Evolutionary conservation across 2,888 invertebrate genomes (phyloP).

Genomic region (Lumbricus terrestris): DNA sequence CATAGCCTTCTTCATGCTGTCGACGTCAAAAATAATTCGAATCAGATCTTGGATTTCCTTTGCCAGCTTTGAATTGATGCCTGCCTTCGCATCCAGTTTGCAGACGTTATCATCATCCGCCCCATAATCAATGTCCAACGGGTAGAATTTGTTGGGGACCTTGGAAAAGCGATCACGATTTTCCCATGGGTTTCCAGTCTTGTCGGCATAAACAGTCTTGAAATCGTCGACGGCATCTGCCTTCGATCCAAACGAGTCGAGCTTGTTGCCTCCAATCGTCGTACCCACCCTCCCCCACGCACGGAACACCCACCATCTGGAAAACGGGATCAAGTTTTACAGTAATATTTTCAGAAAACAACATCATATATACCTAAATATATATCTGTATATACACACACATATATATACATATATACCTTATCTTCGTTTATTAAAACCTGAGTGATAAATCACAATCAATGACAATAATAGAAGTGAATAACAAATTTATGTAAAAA

Average conservation of each 20-base stretch:
- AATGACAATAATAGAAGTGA: too few relatives aligned
- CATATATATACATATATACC: too few relatives aligned
- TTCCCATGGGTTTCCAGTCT: slow-evolving; percentile 80
- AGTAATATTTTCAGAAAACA: not conserved
- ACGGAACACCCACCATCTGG: slow-evolving; percentile 75
- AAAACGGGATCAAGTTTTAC: not conserved
- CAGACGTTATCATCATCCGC: slow-evolving; percentile 58
- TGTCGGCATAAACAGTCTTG: slow-evolving; percentile 70
- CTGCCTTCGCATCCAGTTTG: slow-evolving; percentile 43
- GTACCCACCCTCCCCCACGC: slow-evolving; percentile 97
- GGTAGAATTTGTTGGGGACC: slow-evolving; percentile 74
- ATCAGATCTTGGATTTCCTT: slow-evolving; percentile 79
- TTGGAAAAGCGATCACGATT: slow-evolving; percentile 69
- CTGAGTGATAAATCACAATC: too few relatives aligned
- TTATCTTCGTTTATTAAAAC: too few relatives aligned
- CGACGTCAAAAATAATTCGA: slow-evolving; percentile 82
- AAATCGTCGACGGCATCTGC: slow-evolving; percentile 64
- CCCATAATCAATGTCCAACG: slow-evolving; percentile 86
- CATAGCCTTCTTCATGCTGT: slow-evolving; percentile 87
- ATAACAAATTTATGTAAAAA: too few relatives aligned
- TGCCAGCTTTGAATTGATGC: slow-evolving; percentile 69
- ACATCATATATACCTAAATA: too few relatives aligned
- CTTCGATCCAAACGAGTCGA: slow-evolving; percentile 49
- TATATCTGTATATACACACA: too few relatives aligned
- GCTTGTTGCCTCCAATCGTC: slow-evolving; percentile 71